Base-by-base conservation (phyloP, 2,888 invertebrate species). In the Amiota communis region DNA sequence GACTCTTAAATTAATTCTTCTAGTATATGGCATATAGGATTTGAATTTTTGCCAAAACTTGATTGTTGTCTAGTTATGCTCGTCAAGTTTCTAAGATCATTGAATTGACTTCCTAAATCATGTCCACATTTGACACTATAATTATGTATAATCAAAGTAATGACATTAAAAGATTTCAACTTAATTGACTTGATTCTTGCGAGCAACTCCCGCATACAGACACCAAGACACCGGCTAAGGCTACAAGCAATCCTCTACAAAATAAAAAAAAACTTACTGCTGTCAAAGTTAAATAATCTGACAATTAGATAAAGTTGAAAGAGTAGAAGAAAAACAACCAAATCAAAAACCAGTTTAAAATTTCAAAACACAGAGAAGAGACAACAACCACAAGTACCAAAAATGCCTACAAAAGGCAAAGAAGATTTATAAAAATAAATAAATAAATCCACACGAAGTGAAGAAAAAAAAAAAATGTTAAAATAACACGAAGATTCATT, bases 311-410 rank as follows among this genome's bases (percentile, higher is more conserved):
- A 63, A 63, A 17, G 20, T 17, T 2, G 12, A 12, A 12, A 53
- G 53, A 53, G n/a, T 53, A n/a, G 53, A n/a, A n/a, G 10, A 63
- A 8, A 59, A 20, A 59, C 2, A 17, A 15, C 13, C 9, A 65
- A 36, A 65, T 17, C 36, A 51, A 53, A 68, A 68, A 68, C 67
- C 51, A 68, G 67, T 68, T 68, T 51, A 23, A 84, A 72, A 72
- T 59, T 51, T 51, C 59, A 71, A 65, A 64, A 51, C 12, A 57
- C 61, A 69, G 71, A 79, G 72, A 72, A 76, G 67, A 73, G 68
- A 68, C 53, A 68, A 71, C 71, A 2, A 23, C n/a, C 23, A 36
- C 36, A 6, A 36, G 36, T 36, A 36, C 3, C 36, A 61, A 36
- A 75, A 74, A 76, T 67, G 51, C 64, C 59, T 23, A 74, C 73